A percentile compares a stretch with the other conserved stretches of the same genome.
Conservation (phyloP, 1,140 invertebrate genomes). For the Triops cancriformis region DNA sequence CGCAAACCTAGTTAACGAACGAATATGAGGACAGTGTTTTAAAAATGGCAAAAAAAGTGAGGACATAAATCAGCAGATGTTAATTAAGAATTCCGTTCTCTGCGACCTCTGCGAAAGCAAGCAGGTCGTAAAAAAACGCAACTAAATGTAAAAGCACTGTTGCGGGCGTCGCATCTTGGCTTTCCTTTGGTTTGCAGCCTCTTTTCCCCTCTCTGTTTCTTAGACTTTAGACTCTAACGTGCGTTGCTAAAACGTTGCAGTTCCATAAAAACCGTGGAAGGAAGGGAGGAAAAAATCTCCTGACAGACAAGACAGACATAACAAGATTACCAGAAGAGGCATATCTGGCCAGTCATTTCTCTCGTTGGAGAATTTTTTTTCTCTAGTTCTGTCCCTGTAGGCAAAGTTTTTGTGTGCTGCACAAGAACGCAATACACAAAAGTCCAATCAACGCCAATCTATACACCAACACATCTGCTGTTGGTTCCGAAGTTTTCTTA, state of each 20-base stretch:
- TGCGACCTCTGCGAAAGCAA: too few species aligned
- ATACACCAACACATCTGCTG: not conserved
- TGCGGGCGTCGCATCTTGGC: not conserved
- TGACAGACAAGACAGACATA: not conserved
- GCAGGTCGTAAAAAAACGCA: too few species aligned
- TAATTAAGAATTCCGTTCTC: not conserved
- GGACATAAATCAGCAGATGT: not conserved
- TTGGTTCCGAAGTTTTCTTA: too few species aligned
- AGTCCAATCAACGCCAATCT: not conserved
- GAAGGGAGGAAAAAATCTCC: not conserved
- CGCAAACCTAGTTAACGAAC: slow-evolving; percentile 35
- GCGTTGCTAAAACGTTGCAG: not conserved
- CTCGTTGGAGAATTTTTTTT: not conserved
- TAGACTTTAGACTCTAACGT: not conserved
- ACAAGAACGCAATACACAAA: not conserved
- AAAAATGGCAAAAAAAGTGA: not conserved
- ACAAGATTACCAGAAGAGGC: not conserved
- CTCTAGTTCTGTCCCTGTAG: not conserved
- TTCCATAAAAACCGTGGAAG: not conserved
- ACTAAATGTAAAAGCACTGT: too few species aligned
- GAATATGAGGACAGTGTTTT: too few species aligned
- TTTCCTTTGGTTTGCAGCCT: not conserved
- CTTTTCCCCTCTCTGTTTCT: not conserved
- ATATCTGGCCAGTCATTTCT: not conserved
- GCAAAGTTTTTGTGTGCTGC: not conserved